A percentile compares a stretch with the other conserved stretches of the same genome.
These are phyloP conservation scores for Zalophus californianus DNA, from an alignment of 2,797 vertebrate species.

Conservation along the genomic window DNA sequence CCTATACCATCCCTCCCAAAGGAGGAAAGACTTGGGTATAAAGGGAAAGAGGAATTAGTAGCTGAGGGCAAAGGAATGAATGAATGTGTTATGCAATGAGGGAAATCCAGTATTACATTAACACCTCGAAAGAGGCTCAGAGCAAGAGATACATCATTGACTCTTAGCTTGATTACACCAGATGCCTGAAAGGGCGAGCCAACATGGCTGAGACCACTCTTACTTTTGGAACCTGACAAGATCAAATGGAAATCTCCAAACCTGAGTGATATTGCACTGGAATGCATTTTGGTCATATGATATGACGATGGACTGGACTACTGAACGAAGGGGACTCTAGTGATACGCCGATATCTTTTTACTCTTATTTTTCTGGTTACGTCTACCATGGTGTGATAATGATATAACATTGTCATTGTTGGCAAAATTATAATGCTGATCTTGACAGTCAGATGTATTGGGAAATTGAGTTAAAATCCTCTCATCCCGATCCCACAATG, in stretches of 20 bases:
- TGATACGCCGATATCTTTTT: not conserved
- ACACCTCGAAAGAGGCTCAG: not conserved
- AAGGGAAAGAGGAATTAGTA: not conserved
- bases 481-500: not conserved
- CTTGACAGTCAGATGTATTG: not conserved
- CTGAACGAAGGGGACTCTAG: not conserved
- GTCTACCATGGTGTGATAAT: not conserved
- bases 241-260: not conserved
- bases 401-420: not conserved
- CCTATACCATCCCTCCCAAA: not conserved
- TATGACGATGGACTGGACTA: not conserved
- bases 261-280: not conserved
- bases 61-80: not conserved
- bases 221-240: not conserved
- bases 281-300: not conserved
- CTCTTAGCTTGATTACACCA: not conserved
- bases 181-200: not conserved
- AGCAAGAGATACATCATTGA: not conserved
- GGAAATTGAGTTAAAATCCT: slow-evolving; percentile 35
- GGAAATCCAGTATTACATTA: not conserved
- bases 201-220: not conserved
- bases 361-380: slow-evolving; percentile 9
- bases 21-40: not conserved
- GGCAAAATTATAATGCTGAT: not conserved
- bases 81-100: not conserved